Conservation (phyloP, 2,888 invertebrate species). For the Rhagium mordax region DNA sequence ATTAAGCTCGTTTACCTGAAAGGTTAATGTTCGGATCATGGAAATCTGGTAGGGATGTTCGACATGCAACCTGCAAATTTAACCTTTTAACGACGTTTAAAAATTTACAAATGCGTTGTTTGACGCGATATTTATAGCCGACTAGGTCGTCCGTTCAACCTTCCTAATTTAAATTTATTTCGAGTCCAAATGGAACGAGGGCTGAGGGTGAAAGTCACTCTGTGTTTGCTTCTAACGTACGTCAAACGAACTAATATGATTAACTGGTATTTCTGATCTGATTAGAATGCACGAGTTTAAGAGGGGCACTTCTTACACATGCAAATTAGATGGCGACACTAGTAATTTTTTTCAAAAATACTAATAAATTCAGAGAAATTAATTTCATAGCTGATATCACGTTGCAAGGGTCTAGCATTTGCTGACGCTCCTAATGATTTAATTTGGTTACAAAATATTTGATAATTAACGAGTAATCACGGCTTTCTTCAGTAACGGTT, state of each 20-base stretch:
- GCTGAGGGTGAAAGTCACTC: neutral
- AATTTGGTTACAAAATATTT: too few species aligned
- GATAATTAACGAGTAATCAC: too few species aligned
- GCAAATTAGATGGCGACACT: too few species aligned
- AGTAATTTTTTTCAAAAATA: too few species aligned
- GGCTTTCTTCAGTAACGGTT: too few species aligned
- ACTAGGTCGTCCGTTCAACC: neutral
- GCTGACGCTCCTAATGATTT: too few species aligned
- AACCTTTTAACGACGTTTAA: conserved; percentile 10
- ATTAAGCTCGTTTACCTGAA: neutral
- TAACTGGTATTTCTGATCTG: neutral
- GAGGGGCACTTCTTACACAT: too few species aligned
- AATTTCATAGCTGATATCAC: too few species aligned
- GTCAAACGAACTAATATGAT: neutral
- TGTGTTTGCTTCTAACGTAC: neutral
- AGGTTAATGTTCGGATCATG: neutral
- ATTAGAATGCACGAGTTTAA: too few species aligned
- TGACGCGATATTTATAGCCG: conserved; percentile 14
- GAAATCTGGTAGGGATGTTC: neutral
- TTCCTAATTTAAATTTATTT: neutral
- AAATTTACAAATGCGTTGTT: conserved; percentile 8
- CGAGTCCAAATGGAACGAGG: neutral
- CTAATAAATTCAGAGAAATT: too few species aligned
- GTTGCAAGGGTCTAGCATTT: too few species aligned
- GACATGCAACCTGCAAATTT: conserved; percentile 12